These are phyloP conservation scores for Hydropotes inermis DNA, from an alignment of 2,113 vertebrate genomes.

Conservation along the genomic window DNA sequence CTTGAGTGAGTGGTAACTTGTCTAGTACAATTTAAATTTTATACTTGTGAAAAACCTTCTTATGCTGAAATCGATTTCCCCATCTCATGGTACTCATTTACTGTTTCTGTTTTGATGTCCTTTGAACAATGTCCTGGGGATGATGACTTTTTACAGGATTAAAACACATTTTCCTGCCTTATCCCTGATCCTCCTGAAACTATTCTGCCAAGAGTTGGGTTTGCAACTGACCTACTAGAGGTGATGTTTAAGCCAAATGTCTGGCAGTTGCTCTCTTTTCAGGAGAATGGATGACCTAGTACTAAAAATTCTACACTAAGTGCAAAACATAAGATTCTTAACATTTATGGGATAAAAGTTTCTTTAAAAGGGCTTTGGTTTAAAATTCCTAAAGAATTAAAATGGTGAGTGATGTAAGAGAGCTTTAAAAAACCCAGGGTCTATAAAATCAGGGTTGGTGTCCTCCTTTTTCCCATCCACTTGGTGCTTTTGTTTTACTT, in stretches of 20 bases:
- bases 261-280: background rate
- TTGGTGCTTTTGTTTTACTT: background rate
- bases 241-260: background rate
- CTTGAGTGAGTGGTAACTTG: background rate
- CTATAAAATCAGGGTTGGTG: background rate
- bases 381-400: background rate
- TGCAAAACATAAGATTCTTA: background rate
- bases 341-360: background rate
- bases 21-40: background rate
- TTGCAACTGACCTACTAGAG: background rate
- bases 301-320: background rate
- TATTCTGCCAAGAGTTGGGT: background rate
- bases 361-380: background rate
- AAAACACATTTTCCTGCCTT: background rate
- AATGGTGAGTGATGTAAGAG: background rate
- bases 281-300: background rate
- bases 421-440: background rate
- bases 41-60: background rate
- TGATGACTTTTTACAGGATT: background rate
- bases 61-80: background rate
- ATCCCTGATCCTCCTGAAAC: background rate
- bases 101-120: background rate
- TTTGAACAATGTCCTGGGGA: background rate
- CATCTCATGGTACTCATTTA: background rate
- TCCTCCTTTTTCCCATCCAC: background rate